Base-by-base conservation (phyloP, 2,113 vertebrate species). In the Paracanthobrama guichenoti region DNA sequence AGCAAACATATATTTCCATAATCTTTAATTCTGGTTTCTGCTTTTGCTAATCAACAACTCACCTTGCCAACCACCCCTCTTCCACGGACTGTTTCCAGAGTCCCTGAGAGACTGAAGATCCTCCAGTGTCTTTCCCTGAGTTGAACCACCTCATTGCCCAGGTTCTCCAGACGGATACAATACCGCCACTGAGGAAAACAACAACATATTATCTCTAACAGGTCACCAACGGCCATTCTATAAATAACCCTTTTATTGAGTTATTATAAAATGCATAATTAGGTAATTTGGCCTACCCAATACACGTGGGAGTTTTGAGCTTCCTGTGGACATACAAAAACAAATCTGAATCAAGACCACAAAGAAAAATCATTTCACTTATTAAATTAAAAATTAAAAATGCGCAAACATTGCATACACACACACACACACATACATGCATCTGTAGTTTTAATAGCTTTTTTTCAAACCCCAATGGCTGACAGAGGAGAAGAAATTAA, bases 291-390 rank as follows among this genome's bases (percentile, higher is more conserved):
- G 95, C 97, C 98, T 90, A 99, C 98, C 98, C 98, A 99, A 87
- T 99, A 99, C 50, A 99, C 98, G 0, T 98, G 97, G 39, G 97
- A 98, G 92, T 98, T 98, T 92, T 99, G 97, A 85, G 97, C 97
- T 93, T 98, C 98, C 98, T 99, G 91, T 91, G 64, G 79, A 90
- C n/a, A 87, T 74, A 57, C 6, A 90, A 69, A 71, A 3, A 31
- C 48, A 71, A 39, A 67, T 6, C 8, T 31, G 20, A 59, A 57
- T 71, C 13, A 57, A 16, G 2, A 48, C 62, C 11, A 60, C 24
- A 28, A 69, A 20, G 20, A 39, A 22, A 20, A 39, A 22, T 69
- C 18, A 6, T 39, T 69, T 39, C 11, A 24, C n/a, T 24, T n/a
- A n/a, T n/a, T n/a, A n/a, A n/a, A n/a, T n/a, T n/a, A n/a, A n/a